Percentiles rank a stretch among this genome's conserved stretches.
These are phyloP conservation scores for Phymastichus coffea DNA, from an alignment of 1,140 invertebrate genomes.

Conservation along the genomic window DNA sequence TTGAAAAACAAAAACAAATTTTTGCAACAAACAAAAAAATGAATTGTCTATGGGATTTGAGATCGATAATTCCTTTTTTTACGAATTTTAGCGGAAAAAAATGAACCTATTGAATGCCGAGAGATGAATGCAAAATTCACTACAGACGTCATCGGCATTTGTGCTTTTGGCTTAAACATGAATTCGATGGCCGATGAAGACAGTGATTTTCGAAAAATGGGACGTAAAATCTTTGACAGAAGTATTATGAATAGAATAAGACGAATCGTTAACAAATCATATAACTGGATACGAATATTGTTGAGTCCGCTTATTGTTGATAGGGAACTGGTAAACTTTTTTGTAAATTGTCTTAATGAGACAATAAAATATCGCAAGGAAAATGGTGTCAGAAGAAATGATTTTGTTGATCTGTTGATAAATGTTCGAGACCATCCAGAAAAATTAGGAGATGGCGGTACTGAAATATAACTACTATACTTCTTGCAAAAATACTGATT, in stretches of 20 bases:
- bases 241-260: not conserved
- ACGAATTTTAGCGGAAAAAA: not conserved
- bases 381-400: constrained; percentile 54
- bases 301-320: not conserved
- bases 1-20: too few relatives aligned
- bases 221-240: constrained; percentile 43
- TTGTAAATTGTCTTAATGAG: constrained; percentile 60
- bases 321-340: constrained; percentile 38
- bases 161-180: constrained; percentile 61
- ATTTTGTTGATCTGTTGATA: constrained; percentile 61
- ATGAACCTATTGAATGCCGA: constrained; percentile 25
- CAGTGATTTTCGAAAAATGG: constrained; percentile 54
- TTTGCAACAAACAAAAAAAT: too few relatives aligned
- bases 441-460: constrained; percentile 20
- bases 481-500: not conserved
- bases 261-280: not conserved
- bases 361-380: constrained; percentile 58
- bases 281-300: not conserved
- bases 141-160: constrained; percentile 60
- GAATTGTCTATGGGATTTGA: too few relatives aligned
- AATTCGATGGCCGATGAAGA: constrained; percentile 55
- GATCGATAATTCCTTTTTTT: not conserved
- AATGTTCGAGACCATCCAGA: constrained; percentile 55
- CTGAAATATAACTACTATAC: not conserved
- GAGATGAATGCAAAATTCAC: constrained; percentile 52